Evolutionary conservation across 2,888 invertebrate genomes (phyloP), one percentile per base, ranked within the genome.

Genomic region (Metacarcinus magister): DNA sequence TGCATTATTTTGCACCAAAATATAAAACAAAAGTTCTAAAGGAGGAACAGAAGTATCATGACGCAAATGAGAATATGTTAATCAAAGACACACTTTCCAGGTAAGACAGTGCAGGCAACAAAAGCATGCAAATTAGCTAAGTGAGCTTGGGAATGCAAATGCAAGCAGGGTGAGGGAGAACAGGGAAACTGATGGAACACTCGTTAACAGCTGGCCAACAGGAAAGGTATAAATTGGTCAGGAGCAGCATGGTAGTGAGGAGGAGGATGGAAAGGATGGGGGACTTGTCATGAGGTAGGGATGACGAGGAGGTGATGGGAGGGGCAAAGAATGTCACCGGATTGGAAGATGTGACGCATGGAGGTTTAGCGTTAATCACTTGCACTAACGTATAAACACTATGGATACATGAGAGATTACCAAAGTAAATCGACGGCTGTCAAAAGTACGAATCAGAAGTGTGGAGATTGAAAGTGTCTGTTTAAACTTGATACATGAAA

Each of bases 1-100:
- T 44, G 44, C n/a, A 82, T 82, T 32, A 0, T 13, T 32, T 8
- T 32, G 8, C 28, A 32, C 32, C 8, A 7, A 82, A 32, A 82
- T 32, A 28, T 32, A 82, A 8, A 8, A 82, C 82, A 82, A 67
- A 67, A 67, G 23, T 2, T 2, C 16, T 16, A 67, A 16, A 23
- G 82, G 5, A 82, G 32, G 10, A 82, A 28, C 82, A 8, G 32
- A 82, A 82, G 32, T 82, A 82, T 82, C 19, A 19, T 28, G 82
- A 32, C 32, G 8, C 32, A 82, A 32, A 82, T 82, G 32, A 82
- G 32, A 82, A 82, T 32, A 82, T 32, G 82, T 82, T 82, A 82
- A 82, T 82, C 32, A 82, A 82, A 82, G 82, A 82, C 32, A 82
- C 82, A 82, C 82, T 82, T 82, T 82, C 82, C 82, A 82, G 82